A percentile compares a stretch with the other conserved stretches of the same genome.
These are phyloP conservation scores for Hemicentrotus pulcherrimus DNA, from an alignment of 35 echinoderm and acorn worm species.

Conservation along the genomic window DNA sequence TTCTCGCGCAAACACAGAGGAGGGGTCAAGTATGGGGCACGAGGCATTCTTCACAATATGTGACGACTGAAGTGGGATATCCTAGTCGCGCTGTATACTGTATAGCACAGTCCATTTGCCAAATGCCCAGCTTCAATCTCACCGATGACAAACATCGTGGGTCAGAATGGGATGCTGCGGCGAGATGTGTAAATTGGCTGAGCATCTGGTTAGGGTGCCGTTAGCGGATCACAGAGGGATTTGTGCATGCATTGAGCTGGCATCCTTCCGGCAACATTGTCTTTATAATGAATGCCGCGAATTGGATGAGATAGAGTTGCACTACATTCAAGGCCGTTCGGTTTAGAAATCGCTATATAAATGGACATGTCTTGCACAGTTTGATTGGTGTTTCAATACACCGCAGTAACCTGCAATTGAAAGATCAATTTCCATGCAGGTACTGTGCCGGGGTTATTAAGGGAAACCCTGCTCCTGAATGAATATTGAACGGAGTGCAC, in stretches of 20 bases:
- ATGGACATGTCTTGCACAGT: not conserved
- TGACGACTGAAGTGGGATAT: conserved; percentile 2
- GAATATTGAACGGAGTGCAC: not conserved
- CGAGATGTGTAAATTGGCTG: conserved; percentile 10
- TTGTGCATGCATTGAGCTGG: not conserved
- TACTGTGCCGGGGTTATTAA: not conserved
- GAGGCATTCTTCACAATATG: conserved; percentile 1
- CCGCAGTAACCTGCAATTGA: not conserved
- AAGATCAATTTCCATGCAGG: not conserved
- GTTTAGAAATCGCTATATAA: not conserved
- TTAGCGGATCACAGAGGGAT: not conserved
- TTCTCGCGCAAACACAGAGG: not conserved
- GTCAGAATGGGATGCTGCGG: not conserved
- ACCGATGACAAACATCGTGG: conserved; percentile 32
- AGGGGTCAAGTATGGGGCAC: not conserved
- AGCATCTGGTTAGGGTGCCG: not conserved
- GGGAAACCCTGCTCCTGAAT: not conserved
- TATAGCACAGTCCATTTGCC: conserved; percentile 1
- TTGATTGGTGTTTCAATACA: not conserved
- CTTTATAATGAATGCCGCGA: not conserved
- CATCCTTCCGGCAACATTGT: conserved; percentile 9
- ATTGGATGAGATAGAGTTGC: not conserved
- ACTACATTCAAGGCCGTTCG: not conserved
- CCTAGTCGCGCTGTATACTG: not conserved
- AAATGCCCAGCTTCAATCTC: conserved; percentile 9